Conservation (phyloP, 2,113 vertebrate genomes). For the Halichoeres trimaculatus region DNA sequence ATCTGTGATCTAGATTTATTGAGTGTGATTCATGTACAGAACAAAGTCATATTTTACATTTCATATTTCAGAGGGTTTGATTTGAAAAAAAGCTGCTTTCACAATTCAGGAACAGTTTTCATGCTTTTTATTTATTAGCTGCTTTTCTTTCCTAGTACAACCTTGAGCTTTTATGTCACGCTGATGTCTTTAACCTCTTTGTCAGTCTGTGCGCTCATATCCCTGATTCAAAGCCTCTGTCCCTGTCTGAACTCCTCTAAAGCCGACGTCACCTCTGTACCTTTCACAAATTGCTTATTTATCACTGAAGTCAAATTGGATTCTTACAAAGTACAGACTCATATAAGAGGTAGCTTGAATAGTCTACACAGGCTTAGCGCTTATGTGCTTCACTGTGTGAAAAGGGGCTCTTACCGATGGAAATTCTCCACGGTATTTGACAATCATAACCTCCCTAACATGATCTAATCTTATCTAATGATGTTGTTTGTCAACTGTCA, state of each 20-base stretch:
- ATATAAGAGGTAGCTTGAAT: neutral
- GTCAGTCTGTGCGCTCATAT: neutral
- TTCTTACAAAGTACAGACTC: constrained; percentile 26
- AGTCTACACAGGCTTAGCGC: constrained; percentile 7
- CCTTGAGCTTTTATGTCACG: constrained; percentile 1
- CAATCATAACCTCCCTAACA: constrained; percentile 1
- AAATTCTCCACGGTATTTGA: neutral
- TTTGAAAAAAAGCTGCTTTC: neutral
- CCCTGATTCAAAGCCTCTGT: constrained; percentile 12
- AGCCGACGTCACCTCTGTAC: constrained; percentile 12
- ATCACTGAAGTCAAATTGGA: constrained; percentile 10
- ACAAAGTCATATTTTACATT: constrained; percentile 5
- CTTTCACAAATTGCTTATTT: constrained; percentile 52
- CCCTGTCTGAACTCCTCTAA: constrained; percentile 9
- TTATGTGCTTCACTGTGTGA: constrained; percentile 2
- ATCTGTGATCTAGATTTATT: constrained; percentile 19
- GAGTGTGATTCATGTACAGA: constrained; percentile 7
- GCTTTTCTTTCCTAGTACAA: neutral
- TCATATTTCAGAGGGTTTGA: too few species aligned
- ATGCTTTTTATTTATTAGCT: neutral
- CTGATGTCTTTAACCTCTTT: neutral
- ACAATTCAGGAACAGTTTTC: neutral
- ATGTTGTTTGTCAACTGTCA: neutral
- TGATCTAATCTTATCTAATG: neutral
- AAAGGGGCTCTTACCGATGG: neutral